Conservation (phyloP, 2,113 vertebrate species). For the Centropristis striata region DNA sequence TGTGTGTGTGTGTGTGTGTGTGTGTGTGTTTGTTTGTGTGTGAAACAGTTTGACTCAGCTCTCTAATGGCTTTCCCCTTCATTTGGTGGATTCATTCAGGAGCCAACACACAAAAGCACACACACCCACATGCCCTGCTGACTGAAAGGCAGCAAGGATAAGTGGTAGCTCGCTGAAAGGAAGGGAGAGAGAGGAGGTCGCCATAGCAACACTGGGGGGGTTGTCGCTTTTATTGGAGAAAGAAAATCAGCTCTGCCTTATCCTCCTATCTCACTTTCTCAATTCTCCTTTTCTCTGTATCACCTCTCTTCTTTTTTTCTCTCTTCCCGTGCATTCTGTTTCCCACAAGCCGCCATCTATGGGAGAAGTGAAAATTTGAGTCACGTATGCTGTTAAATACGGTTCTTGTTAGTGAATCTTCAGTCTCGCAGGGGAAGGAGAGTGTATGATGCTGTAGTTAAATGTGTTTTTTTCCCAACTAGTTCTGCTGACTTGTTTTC, state of each 20-base stretch:
- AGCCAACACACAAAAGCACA: constrained; percentile 69
- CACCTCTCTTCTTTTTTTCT: constrained; percentile 45
- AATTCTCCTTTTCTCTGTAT: constrained; percentile 26
- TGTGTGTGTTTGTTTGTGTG: neutral
- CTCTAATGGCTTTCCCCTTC: constrained; percentile 71
- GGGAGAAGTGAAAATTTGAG: constrained; percentile 40
- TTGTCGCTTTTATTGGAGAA: constrained; percentile 75
- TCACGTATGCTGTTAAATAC: constrained; percentile 34
- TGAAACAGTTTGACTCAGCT: constrained; percentile 45
- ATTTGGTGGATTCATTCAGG: constrained; percentile 75
- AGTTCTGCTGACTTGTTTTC: neutral
- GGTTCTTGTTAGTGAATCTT: neutral
- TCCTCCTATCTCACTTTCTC: constrained; percentile 37
- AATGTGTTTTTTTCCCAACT: neutral
- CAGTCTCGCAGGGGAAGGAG: too few species aligned
- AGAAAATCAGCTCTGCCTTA: constrained; percentile 67
- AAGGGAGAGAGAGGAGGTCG: constrained; percentile 71
- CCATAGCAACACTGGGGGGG: constrained; percentile 80
- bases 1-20: neutral
- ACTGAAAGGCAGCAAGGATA: constrained; percentile 80
- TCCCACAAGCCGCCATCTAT: constrained; percentile 40
- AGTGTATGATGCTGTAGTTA: neutral
- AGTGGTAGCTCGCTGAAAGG: constrained; percentile 78
- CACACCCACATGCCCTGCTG: constrained; percentile 75
- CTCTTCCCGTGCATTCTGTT: constrained; percentile 30